Conservation (phyloP, 1,140 invertebrate genomes). For the Pararge aegeria region DNA sequence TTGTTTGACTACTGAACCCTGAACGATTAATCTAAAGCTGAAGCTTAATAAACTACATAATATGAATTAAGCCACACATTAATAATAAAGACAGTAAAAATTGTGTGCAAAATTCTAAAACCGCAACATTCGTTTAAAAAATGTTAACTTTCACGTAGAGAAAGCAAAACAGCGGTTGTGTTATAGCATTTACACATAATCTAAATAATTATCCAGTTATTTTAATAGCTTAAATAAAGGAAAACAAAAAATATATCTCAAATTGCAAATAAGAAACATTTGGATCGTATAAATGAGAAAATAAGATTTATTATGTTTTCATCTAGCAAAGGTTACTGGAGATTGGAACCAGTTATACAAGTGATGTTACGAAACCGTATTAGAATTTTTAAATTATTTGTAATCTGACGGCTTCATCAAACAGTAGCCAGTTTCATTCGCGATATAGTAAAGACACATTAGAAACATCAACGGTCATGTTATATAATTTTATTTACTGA, state of each 20-base stretch:
- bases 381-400: conserved; percentile 1
- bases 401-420: conserved; percentile 1
- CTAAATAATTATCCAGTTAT: neutral
- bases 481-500: neutral
- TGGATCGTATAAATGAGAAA: conserved; percentile 3
- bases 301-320: conserved; percentile 11
- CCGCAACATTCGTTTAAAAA: neutral
- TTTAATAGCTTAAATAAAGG: neutral
- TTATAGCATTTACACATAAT: neutral
- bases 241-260: neutral
- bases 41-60: too few species aligned
- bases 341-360: conserved; percentile 7
- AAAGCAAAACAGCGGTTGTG: neutral
- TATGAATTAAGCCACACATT: too few species aligned
- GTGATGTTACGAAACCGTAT: conserved; percentile 11
- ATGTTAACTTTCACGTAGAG: neutral
- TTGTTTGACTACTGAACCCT: too few species aligned
- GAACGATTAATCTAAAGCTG: too few species aligned
- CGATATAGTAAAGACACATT: neutral
- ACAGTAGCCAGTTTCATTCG: neutral
- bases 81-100: neutral
- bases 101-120: neutral
- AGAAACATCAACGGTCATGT: neutral
- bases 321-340: conserved; percentile 1
- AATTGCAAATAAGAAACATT: neutral